Percentiles rank a stretch among this genome's conserved stretches.
These are phyloP conservation scores for Kobus ellipsiprymnus DNA, from an alignment of 2,113 vertebrate species.

Conservation along the genomic window DNA sequence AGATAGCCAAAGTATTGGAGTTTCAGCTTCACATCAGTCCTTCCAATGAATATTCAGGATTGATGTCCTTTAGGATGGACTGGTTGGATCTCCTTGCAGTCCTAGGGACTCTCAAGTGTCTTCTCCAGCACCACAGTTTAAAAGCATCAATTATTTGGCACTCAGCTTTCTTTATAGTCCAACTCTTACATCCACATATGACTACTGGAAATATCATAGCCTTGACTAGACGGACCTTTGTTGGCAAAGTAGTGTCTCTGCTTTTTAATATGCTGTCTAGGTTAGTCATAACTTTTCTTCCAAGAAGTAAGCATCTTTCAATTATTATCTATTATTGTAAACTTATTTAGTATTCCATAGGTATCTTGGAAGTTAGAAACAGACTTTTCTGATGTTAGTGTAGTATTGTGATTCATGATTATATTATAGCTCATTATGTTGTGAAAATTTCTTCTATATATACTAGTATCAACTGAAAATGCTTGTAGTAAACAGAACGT, in stretches of 20 bases:
- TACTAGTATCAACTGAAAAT: background rate
- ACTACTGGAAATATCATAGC: background rate
- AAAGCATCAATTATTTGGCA: background rate
- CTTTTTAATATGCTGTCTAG: background rate
- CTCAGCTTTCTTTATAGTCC: background rate
- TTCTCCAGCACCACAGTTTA: background rate
- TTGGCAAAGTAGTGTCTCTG: background rate
- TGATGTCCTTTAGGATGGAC: too few relatives aligned
- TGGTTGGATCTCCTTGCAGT: background rate
- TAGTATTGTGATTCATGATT: background rate
- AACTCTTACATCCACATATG: background rate
- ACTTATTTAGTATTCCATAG: background rate
- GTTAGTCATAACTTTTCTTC: background rate
- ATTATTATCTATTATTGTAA: background rate
- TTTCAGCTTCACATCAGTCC: too few relatives aligned
- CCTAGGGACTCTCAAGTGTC: background rate
- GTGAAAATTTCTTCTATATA: background rate
- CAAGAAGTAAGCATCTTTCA: background rate
- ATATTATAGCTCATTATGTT: background rate
- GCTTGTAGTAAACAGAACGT: background rate
- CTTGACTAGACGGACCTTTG: background rate
- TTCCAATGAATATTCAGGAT: too few relatives aligned
- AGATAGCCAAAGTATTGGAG: too few relatives aligned
- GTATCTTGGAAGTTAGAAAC: background rate
- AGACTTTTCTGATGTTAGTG: background rate